Evolutionary conservation across 2,888 invertebrate genomes (phyloP), one percentile per base, ranked within the genome.

Genomic region (Synergus laeviventris): DNA sequence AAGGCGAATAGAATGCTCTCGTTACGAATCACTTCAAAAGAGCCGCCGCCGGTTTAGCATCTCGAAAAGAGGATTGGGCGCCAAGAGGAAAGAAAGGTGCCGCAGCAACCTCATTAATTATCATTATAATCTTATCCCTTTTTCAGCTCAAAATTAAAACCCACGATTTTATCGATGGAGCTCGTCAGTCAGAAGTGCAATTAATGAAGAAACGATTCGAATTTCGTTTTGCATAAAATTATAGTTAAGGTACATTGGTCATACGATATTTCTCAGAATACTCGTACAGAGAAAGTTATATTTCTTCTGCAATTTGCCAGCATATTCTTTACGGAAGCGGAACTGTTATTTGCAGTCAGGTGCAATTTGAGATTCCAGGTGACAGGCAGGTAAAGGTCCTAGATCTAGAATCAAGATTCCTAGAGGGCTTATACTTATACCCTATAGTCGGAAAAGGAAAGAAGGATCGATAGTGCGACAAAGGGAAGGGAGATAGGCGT

Each of bases 401-500:
- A 70, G 70, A 70, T 70, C 70, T 70, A 49, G 70, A 54, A 45
- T 70, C 45, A 36, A 70, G 49, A 70, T 70, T 54, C 49, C 70
- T 70, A 24, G 70, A n/a, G n/a, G n/a, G n/a, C n/a, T n/a, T n/a
- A n/a, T n/a, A n/a, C n/a, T n/a, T 45, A n/a, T 31, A 49, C 24
- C 45, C n/a, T n/a, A n/a, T 66, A 59, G 14, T 18, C 31, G 45
- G 39, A 75, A 24, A 64, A 74, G 31, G 49, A 61, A 74, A 74
- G 39, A 45, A 74, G 74, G 38, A 39, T 54, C 45, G 77, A 77
- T n/a, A 42, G 38, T 45, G 60, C 49, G 56, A 74, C 74, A 74
- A 60, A 74, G 77, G 62, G 76, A 74, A 78, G 73, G 77, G 76
- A 70, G 78, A 70, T 49, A 70, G 70, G 49, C 70, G 70, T 54